A percentile compares a stretch with the other conserved stretches of the same genome.
Conservation (phyloP, 2,797 vertebrate species). For the Gambelia wislizenii region DNA sequence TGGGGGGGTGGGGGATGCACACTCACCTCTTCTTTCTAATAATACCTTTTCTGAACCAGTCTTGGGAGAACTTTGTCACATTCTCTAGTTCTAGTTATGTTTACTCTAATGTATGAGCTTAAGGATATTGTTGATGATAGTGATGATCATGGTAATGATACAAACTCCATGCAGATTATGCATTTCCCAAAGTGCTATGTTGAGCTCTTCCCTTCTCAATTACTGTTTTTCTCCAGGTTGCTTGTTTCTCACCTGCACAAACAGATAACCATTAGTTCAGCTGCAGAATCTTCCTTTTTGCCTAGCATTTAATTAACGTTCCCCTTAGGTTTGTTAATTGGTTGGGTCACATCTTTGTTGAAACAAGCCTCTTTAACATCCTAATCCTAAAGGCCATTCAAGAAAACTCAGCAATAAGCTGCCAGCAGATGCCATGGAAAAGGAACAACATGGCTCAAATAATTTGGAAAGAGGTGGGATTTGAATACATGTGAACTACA, state of each 20-base stretch:
- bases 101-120: background rate
- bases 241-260: constrained; percentile 16
- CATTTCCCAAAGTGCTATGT: constrained; percentile 1
- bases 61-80: background rate
- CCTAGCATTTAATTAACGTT: constrained; percentile 28
- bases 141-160: background rate
- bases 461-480: background rate
- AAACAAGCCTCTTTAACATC: constrained; percentile 21
- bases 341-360: background rate
- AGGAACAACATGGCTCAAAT: background rate
- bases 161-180: background rate
- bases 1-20: background rate
- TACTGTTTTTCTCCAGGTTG: background rate
- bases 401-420: background rate
- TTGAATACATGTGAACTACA: rapidly evolving
- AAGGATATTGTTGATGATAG: background rate
- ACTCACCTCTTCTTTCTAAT: background rate
- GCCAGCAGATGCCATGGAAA: background rate
- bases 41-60: background rate
- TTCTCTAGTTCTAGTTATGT: background rate
- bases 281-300: constrained; percentile 17
- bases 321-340: constrained; percentile 30
- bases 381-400: constrained; percentile 22
- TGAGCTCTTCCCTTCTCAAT: background rate
- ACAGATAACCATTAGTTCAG: background rate